Percentiles rank a stretch among this genome's conserved stretches.
Evolutionary conservation across 2,113 vertebrate genomes (phyloP).

Genomic region (Anolis carolinensis): DNA sequence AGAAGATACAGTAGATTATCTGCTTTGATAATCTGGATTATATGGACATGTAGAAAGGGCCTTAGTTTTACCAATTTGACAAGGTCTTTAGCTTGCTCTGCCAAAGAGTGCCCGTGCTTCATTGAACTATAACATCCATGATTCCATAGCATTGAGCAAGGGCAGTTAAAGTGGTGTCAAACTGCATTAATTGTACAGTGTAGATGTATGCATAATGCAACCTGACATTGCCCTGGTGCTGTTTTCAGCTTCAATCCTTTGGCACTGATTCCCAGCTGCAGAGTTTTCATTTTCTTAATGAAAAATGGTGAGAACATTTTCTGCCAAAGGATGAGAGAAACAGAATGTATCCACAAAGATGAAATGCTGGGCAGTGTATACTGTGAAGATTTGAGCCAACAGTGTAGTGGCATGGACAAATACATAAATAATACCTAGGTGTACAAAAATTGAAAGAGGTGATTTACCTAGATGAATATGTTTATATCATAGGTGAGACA

Average conservation of each 20-base stretch:
- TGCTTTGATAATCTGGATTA: too few species aligned
- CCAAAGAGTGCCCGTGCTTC: too few species aligned
- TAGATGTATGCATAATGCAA: too few species aligned
- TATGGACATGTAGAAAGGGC: too few species aligned
- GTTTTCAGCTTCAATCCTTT: background rate
- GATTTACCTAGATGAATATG: too few species aligned
- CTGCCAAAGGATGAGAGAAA: background rate
- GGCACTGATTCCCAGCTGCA: background rate
- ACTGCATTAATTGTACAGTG: too few species aligned
- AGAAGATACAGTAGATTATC: too few species aligned
- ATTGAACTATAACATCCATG: too few species aligned
- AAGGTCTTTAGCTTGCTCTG: too few species aligned
- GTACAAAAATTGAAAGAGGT: background rate
- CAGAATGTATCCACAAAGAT: background rate
- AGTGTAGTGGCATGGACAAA: background rate
- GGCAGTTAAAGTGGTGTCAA: too few species aligned
- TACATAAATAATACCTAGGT: background rate
- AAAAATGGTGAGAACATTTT: background rate
- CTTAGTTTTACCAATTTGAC: too few species aligned
- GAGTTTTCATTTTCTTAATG: slow-evolving; percentile 21
- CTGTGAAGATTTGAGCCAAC: background rate
- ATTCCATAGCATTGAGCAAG: too few species aligned
- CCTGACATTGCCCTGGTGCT: background rate
- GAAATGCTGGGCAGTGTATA: background rate
- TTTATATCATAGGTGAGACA: background rate